Conservation (phyloP, 1,140 invertebrate species). For the Papilio helenus region DNA sequence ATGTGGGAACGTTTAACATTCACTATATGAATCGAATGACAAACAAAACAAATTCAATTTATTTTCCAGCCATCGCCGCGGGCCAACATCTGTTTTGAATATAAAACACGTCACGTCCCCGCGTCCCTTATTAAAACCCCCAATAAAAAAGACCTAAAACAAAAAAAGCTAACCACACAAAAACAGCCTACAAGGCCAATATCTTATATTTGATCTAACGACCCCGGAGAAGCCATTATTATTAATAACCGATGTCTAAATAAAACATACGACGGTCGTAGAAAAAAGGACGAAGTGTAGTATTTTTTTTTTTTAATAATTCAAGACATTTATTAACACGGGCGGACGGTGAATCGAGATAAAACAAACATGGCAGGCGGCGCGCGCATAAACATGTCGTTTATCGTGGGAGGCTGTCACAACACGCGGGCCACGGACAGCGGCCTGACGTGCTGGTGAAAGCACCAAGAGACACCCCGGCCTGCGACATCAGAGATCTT, state of each 20-base stretch:
- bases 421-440: constrained; percentile 71
- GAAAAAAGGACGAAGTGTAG: constrained; percentile 65
- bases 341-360: constrained; percentile 72
- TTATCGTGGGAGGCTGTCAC: constrained; percentile 82
- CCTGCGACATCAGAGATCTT: constrained; percentile 66
- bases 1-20: constrained; percentile 73
- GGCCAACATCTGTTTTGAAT: constrained; percentile 80
- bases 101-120: constrained; percentile 69
- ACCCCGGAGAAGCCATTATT: constrained; percentile 77
- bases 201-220: constrained; percentile 81
- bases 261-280: constrained; percentile 74
- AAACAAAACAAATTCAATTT: constrained; percentile 76
- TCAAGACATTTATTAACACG: constrained; percentile 81
- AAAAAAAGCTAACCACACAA: constrained; percentile 67
- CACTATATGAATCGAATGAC: constrained; percentile 71
- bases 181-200: constrained; percentile 70
- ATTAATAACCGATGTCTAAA: constrained; percentile 82
- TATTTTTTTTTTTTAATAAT: constrained; percentile 67
- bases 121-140: constrained; percentile 65
- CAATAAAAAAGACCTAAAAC: constrained; percentile 72
- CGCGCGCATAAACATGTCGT: constrained; percentile 76
- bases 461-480: constrained; percentile 71
- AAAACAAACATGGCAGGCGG: constrained; percentile 81
- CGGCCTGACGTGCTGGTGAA: constrained; percentile 72
- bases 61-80: constrained; percentile 67